Evolutionary conservation across 1,140 invertebrate species (phyloP).

Genomic region (Charaxes varanes): DNA sequence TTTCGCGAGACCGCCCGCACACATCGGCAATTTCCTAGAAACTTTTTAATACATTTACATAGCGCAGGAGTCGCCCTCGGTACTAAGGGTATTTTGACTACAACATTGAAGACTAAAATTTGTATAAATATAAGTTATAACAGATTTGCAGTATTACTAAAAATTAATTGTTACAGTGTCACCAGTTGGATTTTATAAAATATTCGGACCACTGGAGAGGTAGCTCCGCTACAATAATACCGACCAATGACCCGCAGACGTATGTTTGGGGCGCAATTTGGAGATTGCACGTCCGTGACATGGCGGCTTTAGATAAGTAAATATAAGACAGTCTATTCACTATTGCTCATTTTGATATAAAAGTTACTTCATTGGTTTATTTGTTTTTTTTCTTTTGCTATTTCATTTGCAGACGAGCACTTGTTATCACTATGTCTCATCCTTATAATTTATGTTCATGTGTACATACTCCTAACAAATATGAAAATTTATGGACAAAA

Average conservation of each 20-base stretch:
- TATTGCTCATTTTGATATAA: background rate
- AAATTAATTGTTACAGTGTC: constrained; percentile 77
- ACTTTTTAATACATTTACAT: constrained; percentile 11
- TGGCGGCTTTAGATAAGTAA: constrained; percentile 80
- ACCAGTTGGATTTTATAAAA: constrained; percentile 81
- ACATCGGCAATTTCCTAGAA: constrained; percentile 23
- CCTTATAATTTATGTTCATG: no score
- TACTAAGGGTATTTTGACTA: constrained; percentile 29
- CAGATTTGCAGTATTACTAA: no score
- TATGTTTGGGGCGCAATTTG: constrained; percentile 88
- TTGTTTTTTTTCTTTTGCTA: background rate
- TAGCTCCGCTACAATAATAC: constrained; percentile 83
- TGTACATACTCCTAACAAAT: no score
- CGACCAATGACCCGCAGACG: constrained; percentile 52
- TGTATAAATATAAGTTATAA: no score
- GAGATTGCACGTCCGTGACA: constrained; percentile 80
- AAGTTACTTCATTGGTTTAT: background rate
- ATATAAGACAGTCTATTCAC: background rate
- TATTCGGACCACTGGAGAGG: constrained; percentile 84
- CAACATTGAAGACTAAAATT: constrained; percentile 37
- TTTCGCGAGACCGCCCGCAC: constrained; percentile 40
- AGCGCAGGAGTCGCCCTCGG: constrained; percentile 18
- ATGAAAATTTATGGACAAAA: no score
- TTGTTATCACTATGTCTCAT: no score
- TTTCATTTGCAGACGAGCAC: no score